Base-by-base conservation (phyloP, 2,888 invertebrate genomes). In the Agriopis aurantiaria region DNA sequence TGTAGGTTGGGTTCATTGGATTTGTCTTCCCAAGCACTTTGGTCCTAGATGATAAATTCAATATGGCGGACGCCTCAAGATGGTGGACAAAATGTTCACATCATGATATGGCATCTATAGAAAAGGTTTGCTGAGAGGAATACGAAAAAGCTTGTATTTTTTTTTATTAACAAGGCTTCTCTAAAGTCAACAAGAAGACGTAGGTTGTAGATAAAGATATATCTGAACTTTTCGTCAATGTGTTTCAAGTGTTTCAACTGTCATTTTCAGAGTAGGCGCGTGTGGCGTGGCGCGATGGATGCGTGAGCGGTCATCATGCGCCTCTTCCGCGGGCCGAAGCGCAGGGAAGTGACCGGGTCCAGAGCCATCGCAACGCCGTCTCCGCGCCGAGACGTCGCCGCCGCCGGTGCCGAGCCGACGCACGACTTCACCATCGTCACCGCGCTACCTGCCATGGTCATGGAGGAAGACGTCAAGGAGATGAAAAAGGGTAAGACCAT, bases 391-490 rank as follows among this genome's bases (percentile, higher is more conserved):
- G 90, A 91, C 90, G 87, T 84, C 86, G 86, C 85, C 82, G 80
- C 83, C 46, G 58, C 83, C 46, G 23, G 9, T 83, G 80, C 86
- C 82, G 83, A 85, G 76, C 93, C 96, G 78, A 83, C 87, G 76
- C 89, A 89, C 83, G 96, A 96, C 87, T 97, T 96, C 90, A 96
- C 96, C 85, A 95, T 96, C 85, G 97, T 97, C 84, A 97, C 96
- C 79, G 97, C 97, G 76, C 95, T 97, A 78, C 97, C 97, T 72
- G 97, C 97, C 80, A 96, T 97, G 88, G 96, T 97, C 87, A 96
- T 97, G 88, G 97, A 97, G 86, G 96, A 97, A 85, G 96, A 96
- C 80, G 93, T 91, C 65, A 92, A 90, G 82, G 95, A 95, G 85
- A 95, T 95, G 91, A 95, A 95, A 74, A 95, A 94, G 91, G 95